Percentiles rank a stretch among this genome's conserved stretches.
These are phyloP conservation scores for Oxyura jamaicensis DNA, from an alignment of 2,113 vertebrate species.

Conservation along the genomic window DNA sequence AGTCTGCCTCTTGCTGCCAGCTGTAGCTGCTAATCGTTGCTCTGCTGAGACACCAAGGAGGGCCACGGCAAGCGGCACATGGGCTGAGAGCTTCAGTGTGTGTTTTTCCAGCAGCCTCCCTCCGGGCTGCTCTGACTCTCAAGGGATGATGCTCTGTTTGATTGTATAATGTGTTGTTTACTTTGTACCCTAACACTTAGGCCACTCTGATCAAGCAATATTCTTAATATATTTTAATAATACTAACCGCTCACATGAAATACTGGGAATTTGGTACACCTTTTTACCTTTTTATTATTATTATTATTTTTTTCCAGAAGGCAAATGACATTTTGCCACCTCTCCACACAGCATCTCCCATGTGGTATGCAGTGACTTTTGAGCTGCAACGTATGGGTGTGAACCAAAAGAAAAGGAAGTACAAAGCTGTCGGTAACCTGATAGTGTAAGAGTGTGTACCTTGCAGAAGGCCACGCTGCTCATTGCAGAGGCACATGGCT, in stretches of 20 bases:
- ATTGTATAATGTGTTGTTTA: background rate
- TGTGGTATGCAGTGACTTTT: background rate
- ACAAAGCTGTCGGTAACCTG: background rate
- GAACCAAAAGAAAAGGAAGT: background rate
- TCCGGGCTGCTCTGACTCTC: background rate
- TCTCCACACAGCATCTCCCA: background rate
- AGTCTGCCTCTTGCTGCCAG: background rate
- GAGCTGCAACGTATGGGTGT: background rate
- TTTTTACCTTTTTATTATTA: background rate
- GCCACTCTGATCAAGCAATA: background rate
- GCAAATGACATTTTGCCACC: background rate
- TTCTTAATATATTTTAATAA: background rate
- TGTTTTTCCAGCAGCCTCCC: background rate
- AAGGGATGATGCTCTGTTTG: background rate
- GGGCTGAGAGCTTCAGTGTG: background rate
- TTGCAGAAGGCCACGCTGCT: background rate
- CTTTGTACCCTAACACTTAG: background rate
- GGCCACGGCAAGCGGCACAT: background rate
- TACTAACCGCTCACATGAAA: background rate
- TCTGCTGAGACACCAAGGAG: background rate
- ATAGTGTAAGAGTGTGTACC: background rate
- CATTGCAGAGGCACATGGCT: background rate
- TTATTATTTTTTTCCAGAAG: background rate
- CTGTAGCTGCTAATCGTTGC: background rate
- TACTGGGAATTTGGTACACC: background rate